phyloP scores from a whole-genome alignment of 2,113 vertebrate genomes.

The Tupaia chinensis region DNA sequence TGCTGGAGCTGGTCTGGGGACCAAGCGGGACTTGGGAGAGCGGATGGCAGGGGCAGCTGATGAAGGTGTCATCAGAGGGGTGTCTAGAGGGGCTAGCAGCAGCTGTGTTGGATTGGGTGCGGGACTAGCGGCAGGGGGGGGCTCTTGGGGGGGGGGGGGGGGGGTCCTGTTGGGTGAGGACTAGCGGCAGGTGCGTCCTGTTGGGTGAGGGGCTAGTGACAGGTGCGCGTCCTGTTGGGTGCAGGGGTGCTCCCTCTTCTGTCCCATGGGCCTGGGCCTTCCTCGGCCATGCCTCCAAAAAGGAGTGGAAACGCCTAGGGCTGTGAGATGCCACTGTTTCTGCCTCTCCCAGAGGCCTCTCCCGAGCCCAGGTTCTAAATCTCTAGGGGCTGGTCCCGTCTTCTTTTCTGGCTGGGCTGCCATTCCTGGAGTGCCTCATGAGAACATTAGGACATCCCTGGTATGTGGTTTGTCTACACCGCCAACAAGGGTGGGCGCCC shows the following conservation, averaged over 20 bases:
- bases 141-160: too few species aligned
- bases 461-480: not conserved
- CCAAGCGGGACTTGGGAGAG: not conserved
- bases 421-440: not conserved
- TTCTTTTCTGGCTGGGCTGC: fast-evolving
- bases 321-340: not conserved
- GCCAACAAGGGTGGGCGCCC: not conserved
- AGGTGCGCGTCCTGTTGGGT: fast-evolving
- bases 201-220: not conserved
- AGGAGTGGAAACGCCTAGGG: not conserved
- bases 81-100: fast-evolving
- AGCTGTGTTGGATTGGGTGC: too few species aligned
- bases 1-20: fast-evolving
- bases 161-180: too few species aligned
- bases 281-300: not conserved
- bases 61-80: not conserved
- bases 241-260: not conserved
- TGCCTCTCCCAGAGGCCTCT: not conserved
- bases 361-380: not conserved
- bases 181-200: too few species aligned
- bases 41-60: fast-evolving
- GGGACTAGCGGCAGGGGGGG: too few species aligned
- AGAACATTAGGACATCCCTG: not conserved
- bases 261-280: not conserved
- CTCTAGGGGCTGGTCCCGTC: not conserved